Percentiles rank a stretch among this genome's conserved stretches.
These are phyloP conservation scores for Todiramphus chloris DNA, from an alignment of 2,113 vertebrate species.

Conservation along the genomic window DNA sequence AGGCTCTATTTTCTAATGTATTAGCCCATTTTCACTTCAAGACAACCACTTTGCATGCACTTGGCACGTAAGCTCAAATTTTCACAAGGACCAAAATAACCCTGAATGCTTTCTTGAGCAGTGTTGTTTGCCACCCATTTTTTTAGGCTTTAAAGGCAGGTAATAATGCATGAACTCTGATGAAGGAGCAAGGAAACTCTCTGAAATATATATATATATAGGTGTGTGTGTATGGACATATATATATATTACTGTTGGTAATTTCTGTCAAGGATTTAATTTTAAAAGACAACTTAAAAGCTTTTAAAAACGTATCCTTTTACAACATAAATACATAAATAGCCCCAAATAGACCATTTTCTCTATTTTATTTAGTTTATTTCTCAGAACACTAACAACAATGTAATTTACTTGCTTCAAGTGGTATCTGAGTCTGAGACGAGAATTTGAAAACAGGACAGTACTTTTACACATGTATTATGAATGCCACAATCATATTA, in stretches of 20 bases:
- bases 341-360: neutral
- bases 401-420: neutral
- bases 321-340: neutral
- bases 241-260: neutral
- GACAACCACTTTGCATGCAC: neutral
- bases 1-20: neutral
- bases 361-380: neutral
- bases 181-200: neutral
- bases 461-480: neutral
- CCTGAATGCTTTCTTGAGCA: neutral
- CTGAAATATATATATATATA: neutral
- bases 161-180: neutral
- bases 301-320: neutral
- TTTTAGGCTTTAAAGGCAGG: neutral
- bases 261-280: neutral
- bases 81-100: neutral
- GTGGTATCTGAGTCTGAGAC: neutral
- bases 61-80: neutral
- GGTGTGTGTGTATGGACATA: rapidly evolving
- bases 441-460: neutral
- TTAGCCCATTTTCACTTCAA: neutral
- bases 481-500: neutral
- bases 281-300: neutral
- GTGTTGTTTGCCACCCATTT: neutral
- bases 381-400: neutral